Percentiles rank a stretch among this genome's conserved stretches.
phyloP scores from a whole-genome alignment of 2,113 vertebrate species.

The Rhinogobius similis region DNA sequence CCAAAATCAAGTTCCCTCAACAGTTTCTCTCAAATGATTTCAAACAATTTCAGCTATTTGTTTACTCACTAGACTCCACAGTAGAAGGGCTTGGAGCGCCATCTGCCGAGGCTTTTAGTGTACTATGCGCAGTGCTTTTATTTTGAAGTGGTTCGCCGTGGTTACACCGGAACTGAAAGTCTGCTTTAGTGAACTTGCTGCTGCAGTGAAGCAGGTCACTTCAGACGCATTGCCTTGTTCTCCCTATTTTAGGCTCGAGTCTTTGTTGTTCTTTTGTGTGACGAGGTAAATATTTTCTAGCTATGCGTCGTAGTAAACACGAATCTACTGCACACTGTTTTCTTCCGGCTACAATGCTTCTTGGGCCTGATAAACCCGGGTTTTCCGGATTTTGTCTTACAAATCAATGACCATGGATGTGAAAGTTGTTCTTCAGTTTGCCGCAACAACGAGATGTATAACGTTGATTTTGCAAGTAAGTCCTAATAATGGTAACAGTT shows the following conservation, averaged over 20 bases:
- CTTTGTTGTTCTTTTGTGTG: fast-evolving
- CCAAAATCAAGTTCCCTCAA: not conserved
- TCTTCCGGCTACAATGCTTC: conserved; percentile 35
- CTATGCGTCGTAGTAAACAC: conserved; percentile 12
- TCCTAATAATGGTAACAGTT: not conserved
- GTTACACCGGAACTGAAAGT: conserved; percentile 57
- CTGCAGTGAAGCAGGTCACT: conserved; percentile 13
- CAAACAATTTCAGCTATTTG: not conserved
- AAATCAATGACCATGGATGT: conserved; percentile 69
- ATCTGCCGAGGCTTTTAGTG: not conserved
- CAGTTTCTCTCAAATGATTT: no score
- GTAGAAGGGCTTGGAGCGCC: not conserved
- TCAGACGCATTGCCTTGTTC: not conserved
- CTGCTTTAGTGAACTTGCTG: conserved; percentile 7
- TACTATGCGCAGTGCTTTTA: conserved; percentile 33
- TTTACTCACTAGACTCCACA: not conserved
- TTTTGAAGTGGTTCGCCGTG: conserved; percentile 30
- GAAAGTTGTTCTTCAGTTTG: conserved; percentile 81
- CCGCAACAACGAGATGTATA: conserved; percentile 80
- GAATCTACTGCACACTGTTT: conserved; percentile 10
- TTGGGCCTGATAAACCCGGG: conserved; percentile 37
- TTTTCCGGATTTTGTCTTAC: conserved; percentile 6
- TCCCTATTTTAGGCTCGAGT: not conserved
- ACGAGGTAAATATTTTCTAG: not conserved
- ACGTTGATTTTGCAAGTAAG: conserved; percentile 87